phyloP scores from a whole-genome alignment of 2,113 vertebrate genomes.

The Agelaius phoeniceus region DNA sequence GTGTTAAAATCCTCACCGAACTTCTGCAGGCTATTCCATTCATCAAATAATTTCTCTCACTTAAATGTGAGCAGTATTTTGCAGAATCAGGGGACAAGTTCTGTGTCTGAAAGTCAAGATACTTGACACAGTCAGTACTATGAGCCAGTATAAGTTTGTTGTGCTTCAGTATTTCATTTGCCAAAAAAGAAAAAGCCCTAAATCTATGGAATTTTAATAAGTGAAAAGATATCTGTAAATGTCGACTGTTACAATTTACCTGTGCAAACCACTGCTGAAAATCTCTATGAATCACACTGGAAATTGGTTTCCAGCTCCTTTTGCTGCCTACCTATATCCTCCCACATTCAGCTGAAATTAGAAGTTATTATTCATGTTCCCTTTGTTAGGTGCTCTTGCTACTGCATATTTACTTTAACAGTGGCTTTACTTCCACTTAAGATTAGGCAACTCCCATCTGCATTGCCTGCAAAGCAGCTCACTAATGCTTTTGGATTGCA shows the following conservation, averaged over 20 bases:
- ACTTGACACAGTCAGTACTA: not conserved
- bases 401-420: conserved; percentile 27
- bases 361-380: conserved; percentile 62
- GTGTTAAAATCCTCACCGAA: not conserved
- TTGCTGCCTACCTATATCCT: conserved; percentile 61
- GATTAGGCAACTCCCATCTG: not conserved
- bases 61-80: not conserved
- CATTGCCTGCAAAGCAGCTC: not conserved
- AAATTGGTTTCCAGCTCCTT: conserved; percentile 28
- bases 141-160: not conserved
- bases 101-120: not conserved
- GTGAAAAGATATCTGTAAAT: conserved; percentile 11
- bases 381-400: conserved; percentile 53
- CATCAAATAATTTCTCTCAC: not conserved
- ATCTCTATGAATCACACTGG: conserved; percentile 50
- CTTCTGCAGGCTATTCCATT: not conserved
- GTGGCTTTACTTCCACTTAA: not conserved
- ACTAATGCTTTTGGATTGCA: not conserved
- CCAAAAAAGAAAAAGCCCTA: not conserved
- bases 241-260: conserved; percentile 32
- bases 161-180: not conserved
- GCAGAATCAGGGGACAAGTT: not conserved
- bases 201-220: not conserved
- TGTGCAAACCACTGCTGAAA: conserved; percentile 26
- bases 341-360: conserved; percentile 64